Evolutionary conservation across 2,888 invertebrate species (phyloP), one percentile per base, ranked within the genome.

Genomic region (Melipona bicolor): DNA sequence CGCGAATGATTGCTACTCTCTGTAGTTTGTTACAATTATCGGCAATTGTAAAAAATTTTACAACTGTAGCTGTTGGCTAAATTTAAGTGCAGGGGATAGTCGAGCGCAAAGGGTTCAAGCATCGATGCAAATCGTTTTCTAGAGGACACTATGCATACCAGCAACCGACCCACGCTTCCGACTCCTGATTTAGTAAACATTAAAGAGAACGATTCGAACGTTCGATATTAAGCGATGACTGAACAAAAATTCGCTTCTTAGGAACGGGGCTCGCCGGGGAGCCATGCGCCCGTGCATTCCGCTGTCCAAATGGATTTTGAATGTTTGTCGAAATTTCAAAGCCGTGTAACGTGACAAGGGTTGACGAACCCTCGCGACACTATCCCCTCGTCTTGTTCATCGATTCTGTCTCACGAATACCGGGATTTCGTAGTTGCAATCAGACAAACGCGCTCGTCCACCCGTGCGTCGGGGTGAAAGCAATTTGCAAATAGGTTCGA

Each of bases 401-500:
- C 87, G 88, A 90, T 90, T 88, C 84, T 79, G 86, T 85, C 76
- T 79, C 84, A 86, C 82, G 86, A 85, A n/a, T 82, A 77, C 73
- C 80, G 84, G 84, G 87, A 88, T 90, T 89, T 82, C 86, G 84
- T 89, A 89, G 91, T 92, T 91, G 89, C 93, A 92, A 92, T 93
- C 91, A 92, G 88, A 88, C 90, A 90, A 91, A 91, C 92, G 91
- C 91, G 91, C 91, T 78, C 61, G 76, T 81, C 82, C 82, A 76
- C 78, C 78, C 83, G 82, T 9, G 43, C 9, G 84, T 82, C 84
- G 88, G 91, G 88, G 90, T 89, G 89, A 92, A 93, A 93, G 91
- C 93, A 94, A 94, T 94, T 93, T 94, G 92, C 93, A 94, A 94
- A 94, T 94, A 94, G 94, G 91, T 92, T 89, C 88, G 86, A 79